A percentile compares a stretch with the other conserved stretches of the same genome.
Conservation (phyloP, 1,140 invertebrate genomes). For the Ptiloglossa arizonensis region DNA sequence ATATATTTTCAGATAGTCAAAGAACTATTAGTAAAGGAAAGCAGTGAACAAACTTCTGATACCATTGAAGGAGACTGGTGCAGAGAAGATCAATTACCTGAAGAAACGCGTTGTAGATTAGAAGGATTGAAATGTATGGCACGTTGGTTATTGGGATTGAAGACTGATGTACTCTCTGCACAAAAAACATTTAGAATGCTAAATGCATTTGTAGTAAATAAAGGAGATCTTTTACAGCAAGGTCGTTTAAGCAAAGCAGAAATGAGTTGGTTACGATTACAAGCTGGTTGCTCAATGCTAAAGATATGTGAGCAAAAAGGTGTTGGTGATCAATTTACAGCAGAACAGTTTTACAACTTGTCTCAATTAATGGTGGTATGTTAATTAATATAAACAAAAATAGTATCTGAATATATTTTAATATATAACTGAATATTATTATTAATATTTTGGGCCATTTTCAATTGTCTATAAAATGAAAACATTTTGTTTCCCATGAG, state of each 20-base stretch:
- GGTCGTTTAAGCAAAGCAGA: conserved; percentile 90
- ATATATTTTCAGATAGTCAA: conserved; percentile 92
- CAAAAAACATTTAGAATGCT: conserved; percentile 97
- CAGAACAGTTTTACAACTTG: conserved; percentile 96
- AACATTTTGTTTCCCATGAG: too few species aligned
- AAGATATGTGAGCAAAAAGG: conserved; percentile 98
- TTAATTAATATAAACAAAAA: too few species aligned
- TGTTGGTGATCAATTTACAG: conserved; percentile 96
- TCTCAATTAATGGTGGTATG: conserved; percentile 94
- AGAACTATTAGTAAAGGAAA: conserved; percentile 94
- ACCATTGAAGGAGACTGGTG: conserved; percentile 90
- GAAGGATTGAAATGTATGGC: conserved; percentile 98
- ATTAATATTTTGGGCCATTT: too few species aligned
- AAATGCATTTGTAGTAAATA: conserved; percentile 93
- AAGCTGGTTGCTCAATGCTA: conserved; percentile 96
- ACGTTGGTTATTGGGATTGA: conserved; percentile 95
- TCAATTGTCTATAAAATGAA: too few species aligned
- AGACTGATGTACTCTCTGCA: conserved; percentile 93
- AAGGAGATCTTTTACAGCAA: conserved; percentile 92
- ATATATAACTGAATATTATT: too few species aligned
- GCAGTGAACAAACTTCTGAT: conserved; percentile 80
- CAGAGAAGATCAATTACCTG: conserved; percentile 91
- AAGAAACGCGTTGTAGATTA: conserved; percentile 95
- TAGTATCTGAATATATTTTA: too few species aligned
- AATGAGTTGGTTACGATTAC: conserved; percentile 94